Evolutionary conservation across 2,113 vertebrate species (phyloP), one percentile per base, ranked within the genome.

Genomic region (Gambusia holbrooki): DNA sequence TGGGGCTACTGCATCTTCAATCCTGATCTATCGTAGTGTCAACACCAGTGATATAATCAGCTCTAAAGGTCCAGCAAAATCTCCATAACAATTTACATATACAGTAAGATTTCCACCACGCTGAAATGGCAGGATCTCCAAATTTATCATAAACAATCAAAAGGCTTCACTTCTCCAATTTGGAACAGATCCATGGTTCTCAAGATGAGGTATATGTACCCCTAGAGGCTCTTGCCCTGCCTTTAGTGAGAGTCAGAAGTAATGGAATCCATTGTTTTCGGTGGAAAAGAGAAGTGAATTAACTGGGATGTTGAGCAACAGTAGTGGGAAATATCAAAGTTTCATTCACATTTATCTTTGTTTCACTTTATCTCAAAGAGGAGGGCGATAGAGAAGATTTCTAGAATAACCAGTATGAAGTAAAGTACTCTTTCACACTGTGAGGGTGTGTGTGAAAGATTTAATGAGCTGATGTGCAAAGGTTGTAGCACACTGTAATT

Each of bases 71-170:
- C 80, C 82, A 84, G 78, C 71, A 67, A 80, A 84, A 89, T 74
- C 84, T 71, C 63, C 77, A 83, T 60, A 91, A 60, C 78, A 84
- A 84, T 89, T 92, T 84, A 84, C 58, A 73, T 84, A 84, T 40
- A 58, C 63, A 66, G 73, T 58, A 62, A 83, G 85, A 27, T 80
- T 71, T 83, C 88, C 86, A 79, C 89, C 89, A 79, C 83, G 79
- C 91, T 94, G 92, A 88, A 93, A 75, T 62, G 42, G 22, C 79
- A 88, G 63, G 87, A 87, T 83, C 81, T 69, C 65, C 28, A 90
- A 94, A 92, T 95, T 95, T 93, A 96, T 96, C 93, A 92, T 82
- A 82, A 88, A 86, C 87, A 12, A 73, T 90, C 93, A 93, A 93
- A 94, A 29, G 91, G 87, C 64, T 86, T 82, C 88, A 88, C 58